Conservation (phyloP, 1,140 invertebrate species). For the Branchinecta lynchi region DNA sequence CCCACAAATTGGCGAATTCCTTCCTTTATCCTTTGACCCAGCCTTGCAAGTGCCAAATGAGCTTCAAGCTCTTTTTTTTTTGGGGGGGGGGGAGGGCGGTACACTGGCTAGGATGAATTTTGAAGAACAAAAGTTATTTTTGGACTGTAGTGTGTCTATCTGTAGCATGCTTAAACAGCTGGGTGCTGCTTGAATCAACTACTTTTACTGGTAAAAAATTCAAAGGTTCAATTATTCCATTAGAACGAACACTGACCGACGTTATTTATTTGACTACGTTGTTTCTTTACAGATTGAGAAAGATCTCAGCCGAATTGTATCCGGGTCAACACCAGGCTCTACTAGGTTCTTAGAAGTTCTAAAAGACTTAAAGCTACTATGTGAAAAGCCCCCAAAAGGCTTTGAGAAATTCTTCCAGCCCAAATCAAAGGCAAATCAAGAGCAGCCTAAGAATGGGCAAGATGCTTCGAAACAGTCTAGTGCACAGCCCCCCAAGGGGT, state of each 20-base stretch:
- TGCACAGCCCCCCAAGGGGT: conserved; percentile 28
- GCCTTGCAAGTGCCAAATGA: too few species aligned
- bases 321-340: conserved; percentile 21
- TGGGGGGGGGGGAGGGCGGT: too few species aligned
- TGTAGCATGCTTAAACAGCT: too few species aligned
- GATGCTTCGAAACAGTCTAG: conserved; percentile 27
- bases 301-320: neutral
- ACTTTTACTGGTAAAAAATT: too few species aligned
- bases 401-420: conserved; percentile 79
- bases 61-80: too few species aligned
- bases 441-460: conserved; percentile 21
- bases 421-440: conserved; percentile 24
- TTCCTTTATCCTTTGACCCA: too few species aligned
- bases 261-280: neutral
- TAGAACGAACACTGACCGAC: neutral
- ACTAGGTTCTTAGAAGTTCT: conserved; percentile 33
- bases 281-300: neutral
- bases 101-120: too few species aligned
- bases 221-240: neutral
- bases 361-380: conserved; percentile 40
- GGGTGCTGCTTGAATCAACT: too few species aligned
- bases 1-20: too few species aligned
- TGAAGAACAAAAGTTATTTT: too few species aligned
- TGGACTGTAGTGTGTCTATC: too few species aligned
- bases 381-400: conserved; percentile 64